Percentiles rank a stretch among this genome's conserved stretches.
phyloP scores from a whole-genome alignment of 2,113 vertebrate species.

The Xyliphius kryptos region DNA sequence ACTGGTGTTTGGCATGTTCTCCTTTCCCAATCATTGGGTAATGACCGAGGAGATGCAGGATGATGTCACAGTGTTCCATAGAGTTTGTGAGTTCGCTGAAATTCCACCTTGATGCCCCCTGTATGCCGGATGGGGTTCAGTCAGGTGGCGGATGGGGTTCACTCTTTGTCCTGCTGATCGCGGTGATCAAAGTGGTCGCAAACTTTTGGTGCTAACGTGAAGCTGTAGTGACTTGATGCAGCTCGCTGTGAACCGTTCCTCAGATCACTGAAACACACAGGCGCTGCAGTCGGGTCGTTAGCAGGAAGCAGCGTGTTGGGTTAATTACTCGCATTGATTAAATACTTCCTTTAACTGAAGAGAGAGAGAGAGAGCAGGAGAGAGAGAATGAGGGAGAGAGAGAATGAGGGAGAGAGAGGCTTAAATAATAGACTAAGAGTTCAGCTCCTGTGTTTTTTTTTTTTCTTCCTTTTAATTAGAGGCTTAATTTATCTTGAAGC shows the following conservation, averaged over 20 bases:
- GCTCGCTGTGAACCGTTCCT: not conserved
- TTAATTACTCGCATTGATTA: slow-evolving; percentile 9
- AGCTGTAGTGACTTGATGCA: not conserved
- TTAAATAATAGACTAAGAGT: not conserved
- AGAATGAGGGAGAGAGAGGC: not conserved
- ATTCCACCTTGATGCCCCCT: no score
- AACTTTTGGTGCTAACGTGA: not conserved
- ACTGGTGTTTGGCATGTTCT: no score
- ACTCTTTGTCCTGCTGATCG: no score
- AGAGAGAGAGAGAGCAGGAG: not conserved
- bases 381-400: not conserved
- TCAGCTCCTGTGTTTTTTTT: not conserved
- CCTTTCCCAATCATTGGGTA: no score
- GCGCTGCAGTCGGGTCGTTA: not conserved
- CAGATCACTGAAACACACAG: not conserved
- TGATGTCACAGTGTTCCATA: no score
- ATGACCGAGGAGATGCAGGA: no score
- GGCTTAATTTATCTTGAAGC: not conserved
- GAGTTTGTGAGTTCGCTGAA: no score
- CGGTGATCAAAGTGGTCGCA: no score
- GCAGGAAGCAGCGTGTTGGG: not conserved
- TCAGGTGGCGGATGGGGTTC: no score
- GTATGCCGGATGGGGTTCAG: no score
- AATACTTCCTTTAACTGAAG: slow-evolving; percentile 3
- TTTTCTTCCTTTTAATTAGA: not conserved